Evolutionary conservation across 2,113 vertebrate genomes (phyloP).

Genomic region (Castor canadensis): DNA sequence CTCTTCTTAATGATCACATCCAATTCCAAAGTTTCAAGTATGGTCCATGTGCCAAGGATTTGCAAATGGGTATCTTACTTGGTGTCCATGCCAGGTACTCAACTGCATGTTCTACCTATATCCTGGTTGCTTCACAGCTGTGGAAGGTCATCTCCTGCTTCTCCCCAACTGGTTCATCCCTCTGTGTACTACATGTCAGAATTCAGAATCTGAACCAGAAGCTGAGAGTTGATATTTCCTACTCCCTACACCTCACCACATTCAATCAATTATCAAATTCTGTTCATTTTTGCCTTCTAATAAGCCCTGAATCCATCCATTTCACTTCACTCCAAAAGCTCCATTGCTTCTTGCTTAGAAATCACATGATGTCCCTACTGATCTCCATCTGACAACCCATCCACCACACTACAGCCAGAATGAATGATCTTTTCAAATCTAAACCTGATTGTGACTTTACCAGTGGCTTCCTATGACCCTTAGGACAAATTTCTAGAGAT

Average conservation of each 20-base stretch:
- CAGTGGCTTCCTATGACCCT: background rate
- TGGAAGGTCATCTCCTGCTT: background rate
- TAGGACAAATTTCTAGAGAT: background rate
- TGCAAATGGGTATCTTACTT: background rate
- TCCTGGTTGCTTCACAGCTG: no score
- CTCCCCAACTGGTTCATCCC: background rate
- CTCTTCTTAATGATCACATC: background rate
- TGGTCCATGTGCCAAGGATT: background rate
- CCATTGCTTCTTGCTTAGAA: background rate
- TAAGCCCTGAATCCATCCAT: background rate
- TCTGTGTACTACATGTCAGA: background rate
- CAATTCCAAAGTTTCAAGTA: background rate
- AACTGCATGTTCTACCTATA: no score
- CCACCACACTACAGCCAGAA: background rate
- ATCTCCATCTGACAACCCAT: background rate
- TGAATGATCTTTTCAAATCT: background rate
- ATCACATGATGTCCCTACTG: background rate
- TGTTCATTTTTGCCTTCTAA: background rate
- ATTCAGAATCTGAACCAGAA: background rate
- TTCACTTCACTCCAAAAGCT: background rate
- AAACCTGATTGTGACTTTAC: background rate
- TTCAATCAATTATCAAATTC: background rate
- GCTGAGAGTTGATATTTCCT: background rate
- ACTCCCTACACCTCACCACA: background rate
- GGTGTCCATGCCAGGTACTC: fast-evolving